Percentiles rank a stretch among this genome's conserved stretches.
Conservation (phyloP, 2,113 vertebrate species). For the Laterallus jamaicensis region DNA sequence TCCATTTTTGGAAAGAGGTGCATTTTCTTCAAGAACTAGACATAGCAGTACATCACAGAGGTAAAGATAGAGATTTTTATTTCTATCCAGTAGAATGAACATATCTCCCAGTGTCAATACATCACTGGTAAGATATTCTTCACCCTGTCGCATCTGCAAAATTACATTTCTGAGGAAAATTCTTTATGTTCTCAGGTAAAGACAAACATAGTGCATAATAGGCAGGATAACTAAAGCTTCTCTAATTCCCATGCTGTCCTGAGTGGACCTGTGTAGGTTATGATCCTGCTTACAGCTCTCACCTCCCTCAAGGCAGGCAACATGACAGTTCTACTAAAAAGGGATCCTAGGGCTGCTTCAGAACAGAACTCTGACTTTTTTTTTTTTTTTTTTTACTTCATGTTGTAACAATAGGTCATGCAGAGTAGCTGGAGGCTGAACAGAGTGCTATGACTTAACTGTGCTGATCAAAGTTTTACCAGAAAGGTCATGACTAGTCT, state of each 20-base stretch:
- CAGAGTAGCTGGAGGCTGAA: background rate
- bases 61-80: background rate
- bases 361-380: background rate
- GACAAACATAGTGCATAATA: background rate
- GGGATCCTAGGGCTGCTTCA: background rate
- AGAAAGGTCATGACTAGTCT: background rate
- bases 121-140: background rate
- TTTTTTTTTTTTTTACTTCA: background rate
- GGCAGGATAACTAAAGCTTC: background rate
- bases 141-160: background rate
- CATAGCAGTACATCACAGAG: background rate
- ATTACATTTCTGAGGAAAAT: background rate
- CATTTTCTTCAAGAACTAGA: background rate
- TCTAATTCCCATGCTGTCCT: background rate
- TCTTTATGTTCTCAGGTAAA: background rate
- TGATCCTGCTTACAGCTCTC: background rate
- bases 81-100: background rate
- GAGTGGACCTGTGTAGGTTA: background rate
- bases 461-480: background rate
- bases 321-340: background rate
- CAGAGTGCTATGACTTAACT: background rate
- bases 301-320: background rate
- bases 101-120: background rate
- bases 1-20: background rate
- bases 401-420: background rate